A percentile compares a stretch with the other conserved stretches of the same genome.
Conservation (phyloP, 2,888 invertebrate genomes). For the Diabrotica balteata region DNA sequence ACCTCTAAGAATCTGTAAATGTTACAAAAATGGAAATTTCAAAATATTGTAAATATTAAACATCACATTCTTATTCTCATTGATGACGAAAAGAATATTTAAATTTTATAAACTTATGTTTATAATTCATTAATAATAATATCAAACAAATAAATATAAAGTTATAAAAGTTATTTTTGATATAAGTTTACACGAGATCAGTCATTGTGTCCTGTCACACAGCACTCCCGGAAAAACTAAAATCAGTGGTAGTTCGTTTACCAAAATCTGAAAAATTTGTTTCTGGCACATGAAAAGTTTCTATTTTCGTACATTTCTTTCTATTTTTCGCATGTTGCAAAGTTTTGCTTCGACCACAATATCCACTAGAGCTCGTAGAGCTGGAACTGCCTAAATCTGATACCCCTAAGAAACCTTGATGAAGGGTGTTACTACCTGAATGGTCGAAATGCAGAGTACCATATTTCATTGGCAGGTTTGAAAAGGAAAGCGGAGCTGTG, state of each 20-base stretch:
- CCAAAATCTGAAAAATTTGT: slow-evolving; percentile 53
- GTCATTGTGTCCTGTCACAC: slow-evolving; percentile 48
- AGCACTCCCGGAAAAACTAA: slow-evolving; percentile 57
- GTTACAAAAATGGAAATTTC: not conserved
- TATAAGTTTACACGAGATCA: not conserved
- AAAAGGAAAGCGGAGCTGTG: slow-evolving; percentile 45
- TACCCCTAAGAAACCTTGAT: slow-evolving; percentile 59
- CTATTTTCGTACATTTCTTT: slow-evolving; percentile 57
- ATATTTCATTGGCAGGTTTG: slow-evolving; percentile 47
- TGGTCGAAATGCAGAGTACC: slow-evolving; percentile 52
- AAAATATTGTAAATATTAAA: too few relatives aligned
- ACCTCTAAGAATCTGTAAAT: not conserved
- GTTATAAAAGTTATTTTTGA: not conserved
- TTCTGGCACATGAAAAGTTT: slow-evolving; percentile 58
- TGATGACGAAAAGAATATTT: not conserved
- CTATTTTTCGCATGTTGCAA: slow-evolving; percentile 52
- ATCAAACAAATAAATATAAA: slow-evolving; percentile 16
- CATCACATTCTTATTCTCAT: not conserved
- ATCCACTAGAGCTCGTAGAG: slow-evolving; percentile 56
- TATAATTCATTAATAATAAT: slow-evolving; percentile 8
- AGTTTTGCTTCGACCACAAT: slow-evolving; percentile 57
- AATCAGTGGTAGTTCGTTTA: slow-evolving; percentile 51
- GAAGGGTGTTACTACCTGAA: slow-evolving; percentile 47
- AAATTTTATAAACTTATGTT: not conserved
- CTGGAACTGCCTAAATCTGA: slow-evolving; percentile 57